These are phyloP conservation scores for Gymnogyps californianus DNA, from an alignment of 2,113 vertebrate genomes.

Conservation along the genomic window DNA sequence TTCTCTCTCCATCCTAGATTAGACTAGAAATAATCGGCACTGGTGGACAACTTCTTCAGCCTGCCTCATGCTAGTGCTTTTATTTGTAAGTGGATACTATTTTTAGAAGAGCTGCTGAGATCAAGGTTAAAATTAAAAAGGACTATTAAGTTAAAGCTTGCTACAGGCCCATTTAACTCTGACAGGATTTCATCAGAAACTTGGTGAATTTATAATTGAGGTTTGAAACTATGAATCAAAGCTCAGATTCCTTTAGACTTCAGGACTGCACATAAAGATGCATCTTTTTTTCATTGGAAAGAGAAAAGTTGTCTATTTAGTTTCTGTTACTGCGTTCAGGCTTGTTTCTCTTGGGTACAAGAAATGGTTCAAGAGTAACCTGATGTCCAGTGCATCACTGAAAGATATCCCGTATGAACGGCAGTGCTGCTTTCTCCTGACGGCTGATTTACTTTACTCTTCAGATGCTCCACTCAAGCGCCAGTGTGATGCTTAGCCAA, in stretches of 20 bases:
- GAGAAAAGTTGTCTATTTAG: not conserved
- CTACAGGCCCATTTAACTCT: not conserved
- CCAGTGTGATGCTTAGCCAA: conserved; percentile 70
- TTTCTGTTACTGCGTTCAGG: fast-evolving
- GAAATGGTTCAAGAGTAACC: fast-evolving
- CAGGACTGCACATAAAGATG: not conserved
- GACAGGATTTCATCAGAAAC: not conserved
- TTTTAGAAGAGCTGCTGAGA: not conserved
- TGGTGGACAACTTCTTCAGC: not conserved
- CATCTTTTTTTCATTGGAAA: not conserved
- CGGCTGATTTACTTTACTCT: not conserved
- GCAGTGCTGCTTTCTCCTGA: not conserved
- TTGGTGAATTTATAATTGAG: not conserved
- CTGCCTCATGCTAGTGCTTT: not conserved
- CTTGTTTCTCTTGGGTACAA: fast-evolving
- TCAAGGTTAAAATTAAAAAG: not conserved
- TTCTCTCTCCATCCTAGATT: not conserved
- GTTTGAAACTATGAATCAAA: not conserved
- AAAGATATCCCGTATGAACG: fast-evolving
- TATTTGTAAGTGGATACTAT: not conserved
- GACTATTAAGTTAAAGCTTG: not conserved
- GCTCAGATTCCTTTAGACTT: not conserved
- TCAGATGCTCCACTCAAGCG: conserved; percentile 70
- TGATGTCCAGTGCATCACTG: fast-evolving
- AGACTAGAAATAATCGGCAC: not conserved